Base-by-base conservation (phyloP, 2,797 vertebrate species). In the Phalanger gymnotis region DNA sequence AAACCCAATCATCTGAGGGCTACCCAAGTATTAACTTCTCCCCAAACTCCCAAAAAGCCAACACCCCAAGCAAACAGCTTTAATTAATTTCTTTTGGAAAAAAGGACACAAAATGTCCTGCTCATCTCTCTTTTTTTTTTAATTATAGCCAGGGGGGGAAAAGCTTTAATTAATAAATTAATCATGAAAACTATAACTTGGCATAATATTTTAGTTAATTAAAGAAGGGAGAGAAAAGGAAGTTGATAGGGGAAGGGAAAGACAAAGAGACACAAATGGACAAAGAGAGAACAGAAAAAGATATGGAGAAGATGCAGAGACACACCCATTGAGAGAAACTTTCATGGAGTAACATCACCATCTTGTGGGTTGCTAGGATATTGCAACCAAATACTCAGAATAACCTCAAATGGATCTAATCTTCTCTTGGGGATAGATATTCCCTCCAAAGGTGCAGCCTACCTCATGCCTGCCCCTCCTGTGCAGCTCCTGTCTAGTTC, bases 301-400 rank as follows among this genome's bases (percentile, higher is more conserved):
- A 90, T 9, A 47, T 25, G 56, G 57, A 31, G 6, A 16, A 61
- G n/a, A 53, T 31, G 55, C 61, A 91, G 61, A 57, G 61, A 57
- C 31, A 53, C 40, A 25, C 54, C 73, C 47, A 53, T 31, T 31
- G 90, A 91, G 31, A 27, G 90, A 2, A 58, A 51, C 9, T 27
- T 57, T 56, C 22, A 3, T 0, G 52, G 94, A 9, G 0, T n/a
- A 40, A 95, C 2, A 22, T 5, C 30, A 90, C 97, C 98, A 95
- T 52, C 98, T 95, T 28, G 92, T 93, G 98, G 96, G 81, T 28
- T 0, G 0, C 0, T 14, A 0, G 54, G 55, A 14, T 57, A 95
- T 30, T 90, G 92, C 96, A 89, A 0, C 22, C 91, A 54, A 28
- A 22, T 11, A 27, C 53, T 91, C 2, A 2, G 27, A 22, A 53